phyloP scores from a whole-genome alignment of 2,797 vertebrate species.

The Numenius phaeopus region DNA sequence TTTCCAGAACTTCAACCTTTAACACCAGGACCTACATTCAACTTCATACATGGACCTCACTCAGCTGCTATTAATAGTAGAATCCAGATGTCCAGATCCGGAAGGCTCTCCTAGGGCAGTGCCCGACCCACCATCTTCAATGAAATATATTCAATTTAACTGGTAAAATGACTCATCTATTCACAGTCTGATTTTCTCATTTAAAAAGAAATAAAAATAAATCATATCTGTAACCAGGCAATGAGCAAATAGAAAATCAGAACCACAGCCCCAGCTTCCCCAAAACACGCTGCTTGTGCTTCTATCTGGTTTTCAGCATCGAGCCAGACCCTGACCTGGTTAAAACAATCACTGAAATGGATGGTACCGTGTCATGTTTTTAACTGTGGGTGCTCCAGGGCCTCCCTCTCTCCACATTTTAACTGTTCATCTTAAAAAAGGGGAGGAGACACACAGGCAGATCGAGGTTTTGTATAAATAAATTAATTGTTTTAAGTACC shows the following conservation, averaged over 20 bases:
- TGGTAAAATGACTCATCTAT: not conserved
- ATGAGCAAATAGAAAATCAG: not conserved
- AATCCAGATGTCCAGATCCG: rapidly evolving
- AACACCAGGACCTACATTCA: too few species aligned
- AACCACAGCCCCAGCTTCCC: not conserved
- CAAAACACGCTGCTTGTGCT: not conserved
- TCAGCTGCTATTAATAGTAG: not conserved
- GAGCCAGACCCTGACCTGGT: not conserved
- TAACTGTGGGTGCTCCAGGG: not conserved
- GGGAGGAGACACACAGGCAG: not conserved
- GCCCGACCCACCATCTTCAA: not conserved
- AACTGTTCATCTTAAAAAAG: not conserved
- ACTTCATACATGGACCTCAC: not conserved
- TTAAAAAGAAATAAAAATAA: too few species aligned
- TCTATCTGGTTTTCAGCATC: not conserved
- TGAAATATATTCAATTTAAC: not conserved
- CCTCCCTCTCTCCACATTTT: not conserved
- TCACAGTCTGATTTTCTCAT: not conserved
- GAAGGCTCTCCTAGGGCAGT: not conserved
- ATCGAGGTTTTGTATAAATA: not conserved
- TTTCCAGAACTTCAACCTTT: not conserved
- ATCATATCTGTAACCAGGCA: not conserved
- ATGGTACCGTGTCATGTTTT: not conserved
- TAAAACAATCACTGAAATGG: not conserved
- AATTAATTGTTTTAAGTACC: not conserved